Base-by-base conservation (phyloP, 2,888 invertebrate species). In the Sesia apiformis region DNA sequence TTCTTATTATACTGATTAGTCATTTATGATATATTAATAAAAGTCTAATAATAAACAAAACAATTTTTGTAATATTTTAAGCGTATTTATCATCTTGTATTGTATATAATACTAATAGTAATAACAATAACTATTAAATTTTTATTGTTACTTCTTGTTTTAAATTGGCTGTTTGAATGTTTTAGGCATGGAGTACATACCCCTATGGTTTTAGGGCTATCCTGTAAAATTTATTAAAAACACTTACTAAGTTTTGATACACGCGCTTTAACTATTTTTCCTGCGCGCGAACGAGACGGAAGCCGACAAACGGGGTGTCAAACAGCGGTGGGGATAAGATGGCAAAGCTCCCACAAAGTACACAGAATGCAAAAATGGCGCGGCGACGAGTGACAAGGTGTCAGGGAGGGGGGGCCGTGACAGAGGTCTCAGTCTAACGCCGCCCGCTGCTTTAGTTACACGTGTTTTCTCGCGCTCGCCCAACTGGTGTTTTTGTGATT, bases 351-450 rank as follows among this genome's bases (percentile, higher is more conserved):
- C 88, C 88, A 87, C 88, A 87, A 87, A 87, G 88, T 87, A 88
- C 83, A 88, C 88, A 87, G 84, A 88, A 90, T 90, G 89, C 88
- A 90, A 90, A 89, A 89, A 90, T 90, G 89, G 89, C 88, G 88
- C 78, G 80, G 79, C 81, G 81, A 81, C 83, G 85, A 85, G 83
- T 85, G 89, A 87, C 87, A 87, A 84, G 81, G 83, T 82, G 84
- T 78, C 81, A 80, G 77, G 69, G 81, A 70, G 78, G 81, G 81
- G 85, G 78, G 64, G 72, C 67, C 57, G 63, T 66, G 69, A 70
- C 72, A 70, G 53, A 64, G 60, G 58, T 61, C 72, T 86, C 85
- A 85, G 87, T 89, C 71, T 70, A 65, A 71, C 74, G 76, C 79
- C 79, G 81, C 70, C 76, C 77, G 73, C 65, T 75, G 74, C 59